Base-by-base conservation (phyloP, 1,140 invertebrate species). In the Theocolax elegans region DNA sequence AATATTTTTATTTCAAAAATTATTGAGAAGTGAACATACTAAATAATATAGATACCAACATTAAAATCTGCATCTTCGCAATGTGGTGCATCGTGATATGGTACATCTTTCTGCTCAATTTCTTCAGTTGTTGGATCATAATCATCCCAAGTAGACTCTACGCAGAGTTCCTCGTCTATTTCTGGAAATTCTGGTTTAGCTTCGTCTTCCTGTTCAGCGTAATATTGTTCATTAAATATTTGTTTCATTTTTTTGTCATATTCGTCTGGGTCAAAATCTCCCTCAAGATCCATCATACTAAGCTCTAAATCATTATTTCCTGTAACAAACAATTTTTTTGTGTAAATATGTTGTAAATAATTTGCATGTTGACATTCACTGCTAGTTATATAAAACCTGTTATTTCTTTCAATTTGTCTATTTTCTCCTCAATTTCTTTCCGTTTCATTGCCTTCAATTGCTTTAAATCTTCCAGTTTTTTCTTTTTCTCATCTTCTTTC, bases 261-360 rank as follows among this genome's bases (percentile, higher is more conserved):
- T 71, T 93, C 91, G 23, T 90, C 90, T 0, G 96, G 95, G 87
- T 99, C 95, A 85, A 98, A 99, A 79, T 99, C 97, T n/a, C 89
- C 92, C 67, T 97, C 91, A 2, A 93, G 80, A 78, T 92, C 89
- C 9, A 89, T 77, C 40, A 87, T 85, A 77, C 85, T 79, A 25
- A 87, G 80, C 6, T 75, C 73, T 2, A 93, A 84, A 74, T 93
- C 89, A 27, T 91, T 87, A 72, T 93, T 85, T 17, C 90, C 83
- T 89, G 49, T 59, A 25, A 66, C 6, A 23, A 73, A 25, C 31
- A 42, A n/a, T n/a, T n/a, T n/a, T n/a, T n/a, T n/a, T n/a, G n/a
- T n/a, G n/a, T n/a, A n/a, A n/a, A n/a, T n/a, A n/a, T n/a, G n/a
- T n/a, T n/a, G n/a, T n/a, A n/a, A n/a, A n/a, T n/a, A n/a, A n/a